phyloP scores from a whole-genome alignment of 2,888 invertebrate genomes.

The Agrochola litura region DNA sequence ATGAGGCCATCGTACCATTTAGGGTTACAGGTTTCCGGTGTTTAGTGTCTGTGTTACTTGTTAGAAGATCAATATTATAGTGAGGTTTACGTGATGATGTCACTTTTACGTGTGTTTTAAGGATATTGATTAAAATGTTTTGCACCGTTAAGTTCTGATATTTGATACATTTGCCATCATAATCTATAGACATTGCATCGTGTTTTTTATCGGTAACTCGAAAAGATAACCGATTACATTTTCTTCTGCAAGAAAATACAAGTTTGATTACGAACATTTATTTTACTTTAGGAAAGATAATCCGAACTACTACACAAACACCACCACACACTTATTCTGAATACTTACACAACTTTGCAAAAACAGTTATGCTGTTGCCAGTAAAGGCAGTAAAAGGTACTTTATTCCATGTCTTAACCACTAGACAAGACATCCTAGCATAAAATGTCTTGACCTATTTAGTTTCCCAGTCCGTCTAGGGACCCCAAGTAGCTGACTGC shows the following conservation, averaged over 20 bases:
- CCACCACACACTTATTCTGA: too few relatives aligned
- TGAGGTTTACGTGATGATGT: constrained; percentile 78
- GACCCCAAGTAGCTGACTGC: constrained; percentile 44
- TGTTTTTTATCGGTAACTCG: constrained; percentile 42
- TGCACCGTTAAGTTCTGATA: constrained; percentile 20
- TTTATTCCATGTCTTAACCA: neutral
- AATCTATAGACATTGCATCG: constrained; percentile 22
- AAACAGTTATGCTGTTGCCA: constrained; percentile 6
- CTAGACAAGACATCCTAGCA: constrained; percentile 3
- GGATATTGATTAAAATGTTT: constrained; percentile 39
- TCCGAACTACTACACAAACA: too few relatives aligned
- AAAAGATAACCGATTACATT: constrained; percentile 32
- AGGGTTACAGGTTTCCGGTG: constrained; percentile 70
- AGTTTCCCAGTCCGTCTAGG: constrained; percentile 20
- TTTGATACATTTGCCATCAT: constrained; percentile 23
- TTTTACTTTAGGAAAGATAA: neutral
- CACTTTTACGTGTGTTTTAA: constrained; percentile 65
- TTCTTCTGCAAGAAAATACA: neutral
- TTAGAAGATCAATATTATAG: constrained; percentile 78
- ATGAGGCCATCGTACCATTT: constrained; percentile 54
- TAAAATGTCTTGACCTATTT: constrained; percentile 55
- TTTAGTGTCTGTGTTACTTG: constrained; percentile 67
- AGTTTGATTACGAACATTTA: neutral
- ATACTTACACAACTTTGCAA: constrained; percentile 20
- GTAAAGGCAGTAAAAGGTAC: neutral